These are phyloP conservation scores for Varanus komodoensis DNA, from an alignment of 2,113 vertebrate genomes.

Conservation along the genomic window DNA sequence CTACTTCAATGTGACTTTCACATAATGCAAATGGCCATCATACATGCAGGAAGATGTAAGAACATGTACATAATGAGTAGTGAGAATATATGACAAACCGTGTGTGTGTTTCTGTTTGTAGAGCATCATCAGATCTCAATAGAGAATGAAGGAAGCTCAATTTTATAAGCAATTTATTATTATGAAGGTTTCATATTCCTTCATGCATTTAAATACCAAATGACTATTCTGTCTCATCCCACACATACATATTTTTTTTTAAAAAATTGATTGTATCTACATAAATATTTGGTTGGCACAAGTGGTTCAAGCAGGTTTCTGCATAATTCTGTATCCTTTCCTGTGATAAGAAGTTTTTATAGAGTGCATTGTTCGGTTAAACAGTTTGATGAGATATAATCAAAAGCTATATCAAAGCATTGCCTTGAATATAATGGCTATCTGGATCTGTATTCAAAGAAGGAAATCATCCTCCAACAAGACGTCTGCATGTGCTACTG, in stretches of 20 bases:
- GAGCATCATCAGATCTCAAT: not conserved
- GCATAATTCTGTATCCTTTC: not conserved
- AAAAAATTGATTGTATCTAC: too few species aligned
- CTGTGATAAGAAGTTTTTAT: not conserved
- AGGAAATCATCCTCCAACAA: not conserved
- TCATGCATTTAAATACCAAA: not conserved
- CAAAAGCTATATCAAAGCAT: not conserved
- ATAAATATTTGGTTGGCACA: not conserved
- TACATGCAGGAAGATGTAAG: not conserved
- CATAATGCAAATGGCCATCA: not conserved
- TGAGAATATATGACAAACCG: fast-evolving
- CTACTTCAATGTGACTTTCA: slow-evolving; percentile 23
- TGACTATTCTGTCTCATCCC: not conserved
- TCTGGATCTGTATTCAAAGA: not conserved
- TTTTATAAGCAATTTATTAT: not conserved
- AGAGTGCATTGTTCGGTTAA: not conserved
- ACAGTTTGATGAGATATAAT: not conserved
- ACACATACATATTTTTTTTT: too few species aligned
- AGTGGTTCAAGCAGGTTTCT: not conserved
- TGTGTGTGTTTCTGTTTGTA: not conserved
- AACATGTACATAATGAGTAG: not conserved
- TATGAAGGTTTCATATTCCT: not conserved
- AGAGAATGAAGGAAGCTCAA: not conserved
- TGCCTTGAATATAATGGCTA: not conserved
- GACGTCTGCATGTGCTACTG: not conserved